Base-by-base conservation (phyloP, 2,888 invertebrate genomes). In the Catocala nupta region DNA sequence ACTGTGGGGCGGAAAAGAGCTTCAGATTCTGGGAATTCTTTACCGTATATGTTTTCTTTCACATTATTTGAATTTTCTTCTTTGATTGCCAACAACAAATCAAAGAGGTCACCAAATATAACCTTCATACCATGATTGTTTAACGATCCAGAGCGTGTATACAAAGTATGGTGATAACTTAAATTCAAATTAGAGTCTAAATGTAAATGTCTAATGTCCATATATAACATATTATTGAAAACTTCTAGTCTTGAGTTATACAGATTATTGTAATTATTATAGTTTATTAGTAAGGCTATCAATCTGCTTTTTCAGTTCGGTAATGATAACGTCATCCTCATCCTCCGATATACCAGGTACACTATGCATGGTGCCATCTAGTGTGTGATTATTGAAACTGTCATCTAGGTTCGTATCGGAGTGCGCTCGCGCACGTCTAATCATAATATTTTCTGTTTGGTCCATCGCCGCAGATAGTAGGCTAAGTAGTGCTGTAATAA, bases 211-310 rank as follows among this genome's bases (percentile, higher is more conserved):
- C 53, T 43, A 49, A 25, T 48, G 33, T 59, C 59, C 43, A 59
- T 9, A 59, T 59, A 59, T 42, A 59, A 53, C 48, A 59, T 42
- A 48, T 59, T 59, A 49, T 59, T 59, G 43, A 59, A 59, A 8
- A n/a, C n/a, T 42, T 59, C 59, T 13, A 59, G 5, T 54, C 59
- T 53, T 25, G 53, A 59, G 33, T 59, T 59, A 43, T 33, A 59
- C 33, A 59, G 12, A 43, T 48, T 42, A 33, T 42, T 59, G 11
- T 53, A 12, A 39, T 42, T 53, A 34, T 39, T 47, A 34, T 57
- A 57, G 34, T 57, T 57, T 57, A 33, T 25, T 50, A 33, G 42
- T 43, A 9, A 57, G 50, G 43, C 12, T 25, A 50, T 50, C 57
- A 43, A 50, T 57, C 50, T 57, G 43, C 13, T 43, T 56, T 49